These are phyloP conservation scores for Nyctalus aviator DNA, from an alignment of 2,797 vertebrate species.

Conservation along the genomic window DNA sequence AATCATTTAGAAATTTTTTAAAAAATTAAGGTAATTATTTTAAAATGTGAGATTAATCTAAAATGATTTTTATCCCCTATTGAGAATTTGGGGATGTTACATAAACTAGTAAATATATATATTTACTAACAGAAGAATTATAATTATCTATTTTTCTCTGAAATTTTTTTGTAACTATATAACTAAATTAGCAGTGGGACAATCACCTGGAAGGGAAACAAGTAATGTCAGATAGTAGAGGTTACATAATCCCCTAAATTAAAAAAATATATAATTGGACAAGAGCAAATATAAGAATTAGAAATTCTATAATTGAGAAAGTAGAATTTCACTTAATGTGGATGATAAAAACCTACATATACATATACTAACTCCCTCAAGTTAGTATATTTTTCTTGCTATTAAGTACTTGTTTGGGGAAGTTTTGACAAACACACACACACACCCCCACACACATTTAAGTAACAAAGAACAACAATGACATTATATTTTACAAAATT, in stretches of 20 bases:
- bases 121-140: background rate
- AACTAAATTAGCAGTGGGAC: background rate
- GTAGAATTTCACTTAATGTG: background rate
- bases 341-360: background rate
- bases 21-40: conserved; percentile 35
- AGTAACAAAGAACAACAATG: background rate
- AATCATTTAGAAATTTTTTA: conserved; percentile 3
- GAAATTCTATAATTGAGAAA: conserved; percentile 13
- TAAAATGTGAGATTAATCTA: conserved; percentile 44
- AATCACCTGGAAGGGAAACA: background rate
- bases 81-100: conserved; percentile 19
- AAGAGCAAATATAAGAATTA: background rate
- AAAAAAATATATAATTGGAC: background rate
- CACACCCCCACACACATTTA: background rate
- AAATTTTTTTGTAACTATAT: background rate
- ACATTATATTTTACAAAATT: conserved; percentile 12
- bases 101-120: background rate
- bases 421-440: background rate
- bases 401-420: background rate
- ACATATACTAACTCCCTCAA: background rate
- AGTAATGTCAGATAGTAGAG: background rate
- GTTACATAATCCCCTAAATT: conserved; percentile 24
- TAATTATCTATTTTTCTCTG: conserved; percentile 36
- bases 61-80: conserved; percentile 9
- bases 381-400: background rate